Conservation (phyloP, 2,888 invertebrate species). For the Ophonus ardosiacus region DNA sequence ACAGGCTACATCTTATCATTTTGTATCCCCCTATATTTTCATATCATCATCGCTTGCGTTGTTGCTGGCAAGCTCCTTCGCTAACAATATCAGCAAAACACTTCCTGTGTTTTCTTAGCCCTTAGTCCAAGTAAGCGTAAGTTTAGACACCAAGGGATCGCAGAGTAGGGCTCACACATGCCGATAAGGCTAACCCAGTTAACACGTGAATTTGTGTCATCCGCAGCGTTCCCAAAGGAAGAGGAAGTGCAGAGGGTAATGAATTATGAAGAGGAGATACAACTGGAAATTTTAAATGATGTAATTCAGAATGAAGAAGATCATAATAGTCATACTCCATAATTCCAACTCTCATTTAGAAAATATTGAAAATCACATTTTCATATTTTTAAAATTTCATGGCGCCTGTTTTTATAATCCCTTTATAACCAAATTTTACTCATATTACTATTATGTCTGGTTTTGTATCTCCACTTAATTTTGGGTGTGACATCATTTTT, state of each 20-base stretch:
- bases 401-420: no score
- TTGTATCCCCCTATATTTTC: slow-evolving; percentile 1
- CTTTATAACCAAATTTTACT: no score
- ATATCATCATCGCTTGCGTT: slow-evolving; percentile 2
- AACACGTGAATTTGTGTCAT: slow-evolving; percentile 17
- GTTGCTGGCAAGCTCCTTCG: not conserved
- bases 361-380: no score
- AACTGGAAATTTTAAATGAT: not conserved
- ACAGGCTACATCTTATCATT: not conserved
- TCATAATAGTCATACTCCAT: no score
- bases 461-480: no score
- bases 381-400: no score
- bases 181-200: slow-evolving; percentile 47
- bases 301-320: no score
- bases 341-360: no score
- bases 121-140: not conserved
- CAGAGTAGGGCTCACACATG: slow-evolving; percentile 1
- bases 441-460: no score
- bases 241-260: not conserved
- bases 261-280: not conserved
- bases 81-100: slow-evolving; percentile 48
- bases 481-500: no score
- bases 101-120: slow-evolving; percentile 44
- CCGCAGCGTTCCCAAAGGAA: not conserved
- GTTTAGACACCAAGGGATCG: not conserved